Evolutionary conservation across 2,797 vertebrate species (phyloP), one percentile per base, ranked within the genome.

Genomic region (Onychomys leucogaster): DNA sequence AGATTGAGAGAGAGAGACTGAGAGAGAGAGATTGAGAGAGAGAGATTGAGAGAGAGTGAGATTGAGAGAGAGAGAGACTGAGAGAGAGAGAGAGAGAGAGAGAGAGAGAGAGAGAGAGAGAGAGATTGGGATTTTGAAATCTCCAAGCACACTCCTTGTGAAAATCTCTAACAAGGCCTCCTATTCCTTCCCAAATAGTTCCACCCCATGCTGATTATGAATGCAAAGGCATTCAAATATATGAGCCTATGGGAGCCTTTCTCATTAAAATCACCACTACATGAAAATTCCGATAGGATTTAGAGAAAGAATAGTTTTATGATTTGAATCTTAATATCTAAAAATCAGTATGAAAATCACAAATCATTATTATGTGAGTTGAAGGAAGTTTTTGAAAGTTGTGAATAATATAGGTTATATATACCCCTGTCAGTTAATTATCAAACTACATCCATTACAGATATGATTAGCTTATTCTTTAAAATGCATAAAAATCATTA

Each of bases 221-320:
- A 63, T 34, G 43, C 16, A 32, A 65, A 43, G 43, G 17, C 27
- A 63, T 34, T 84, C 5, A 46, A 34, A 34, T 41, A 84, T 32
- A 34, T 84, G 16, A 32, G 27, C 55, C n/a, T 41, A 41, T 59
- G 25, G n/a, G 23, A 57, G 2, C 5, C 21, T 59, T 27, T 41
- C 12, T 41, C 11, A 59, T 27, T 41, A 23, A 81, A 57, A 81
- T 11, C 6, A 34, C 41, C 89, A 95, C 92, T 57, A 78, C 1
- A 41, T 61, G 32, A 91, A 96, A 89, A 63, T 93, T 57, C 89
- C 23, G 9, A 49, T 17, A 80, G 43, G 89, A 61, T 6, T 85
- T 77, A 91, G 14, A 93, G 59, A 34, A 92, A 63, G 84, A 90
- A 19, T 61, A 25, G 59, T 25, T 83, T 95, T 78, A 89, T 76